Conservation (phyloP, 92 coral and sea anemone genomes). For the Blastomussa wellsi region DNA sequence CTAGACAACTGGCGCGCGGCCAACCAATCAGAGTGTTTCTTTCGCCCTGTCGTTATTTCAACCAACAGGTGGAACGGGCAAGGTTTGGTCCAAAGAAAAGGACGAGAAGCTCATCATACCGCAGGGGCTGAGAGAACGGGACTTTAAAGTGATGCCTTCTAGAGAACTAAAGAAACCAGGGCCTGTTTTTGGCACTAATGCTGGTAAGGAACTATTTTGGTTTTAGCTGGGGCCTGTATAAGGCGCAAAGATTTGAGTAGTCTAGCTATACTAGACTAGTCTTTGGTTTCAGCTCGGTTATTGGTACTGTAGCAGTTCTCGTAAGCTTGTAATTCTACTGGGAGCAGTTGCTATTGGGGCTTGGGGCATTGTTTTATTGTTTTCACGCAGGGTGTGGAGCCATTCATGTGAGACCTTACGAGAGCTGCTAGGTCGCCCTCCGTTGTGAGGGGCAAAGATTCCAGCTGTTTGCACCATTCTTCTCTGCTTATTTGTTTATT, state of each 20-base stretch:
- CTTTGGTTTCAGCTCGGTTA: too few species aligned
- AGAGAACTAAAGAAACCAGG: conserved; percentile 74
- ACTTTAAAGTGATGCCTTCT: conserved; percentile 81
- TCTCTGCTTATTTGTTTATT: not conserved
- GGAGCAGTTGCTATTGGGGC: too few species aligned
- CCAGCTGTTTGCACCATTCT: not conserved
- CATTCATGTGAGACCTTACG: too few species aligned
- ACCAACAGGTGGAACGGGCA: conserved; percentile 78
- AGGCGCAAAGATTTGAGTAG: not conserved
- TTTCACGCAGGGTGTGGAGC: too few species aligned
- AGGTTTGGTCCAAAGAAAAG: conserved; percentile 75
- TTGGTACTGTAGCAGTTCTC: too few species aligned
- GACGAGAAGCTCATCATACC: conserved; percentile 86
- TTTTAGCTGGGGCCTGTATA: not conserved
- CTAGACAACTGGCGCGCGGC: not conserved
- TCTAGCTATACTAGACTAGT: not conserved
- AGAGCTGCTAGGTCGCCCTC: too few species aligned
- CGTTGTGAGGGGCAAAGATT: too few species aligned
- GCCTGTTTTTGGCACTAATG: conserved; percentile 85
- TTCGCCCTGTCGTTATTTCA: not conserved
- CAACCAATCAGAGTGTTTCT: not conserved
- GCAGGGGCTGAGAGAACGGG: conserved; percentile 87
- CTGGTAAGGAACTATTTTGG: conserved; percentile 59
- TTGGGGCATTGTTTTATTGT: too few species aligned
- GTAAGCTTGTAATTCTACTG: too few species aligned